Evolutionary conservation across 2,888 invertebrate genomes (phyloP).

Genomic region (Erebia ligea): DNA sequence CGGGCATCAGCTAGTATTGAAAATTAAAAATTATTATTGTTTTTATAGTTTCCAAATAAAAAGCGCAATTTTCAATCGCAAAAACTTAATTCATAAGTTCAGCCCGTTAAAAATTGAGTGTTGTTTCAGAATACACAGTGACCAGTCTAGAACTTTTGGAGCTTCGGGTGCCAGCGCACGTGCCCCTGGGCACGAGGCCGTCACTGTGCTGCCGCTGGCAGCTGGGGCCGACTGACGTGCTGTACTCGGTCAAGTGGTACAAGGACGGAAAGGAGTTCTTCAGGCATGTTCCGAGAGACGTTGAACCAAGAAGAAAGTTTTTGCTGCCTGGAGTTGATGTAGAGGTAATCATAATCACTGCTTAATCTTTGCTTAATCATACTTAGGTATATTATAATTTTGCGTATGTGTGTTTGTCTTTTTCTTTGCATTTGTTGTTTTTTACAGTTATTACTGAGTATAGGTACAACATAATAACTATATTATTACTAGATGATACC

Average conservation of each 20-base stretch:
- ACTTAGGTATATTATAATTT: too few relatives aligned
- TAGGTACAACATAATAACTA: too few relatives aligned
- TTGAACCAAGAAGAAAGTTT: slow-evolving; percentile 91
- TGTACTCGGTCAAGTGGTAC: slow-evolving; percentile 96
- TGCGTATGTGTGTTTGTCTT: too few relatives aligned
- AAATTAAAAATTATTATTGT: too few relatives aligned
- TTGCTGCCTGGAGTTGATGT: slow-evolving; percentile 91
- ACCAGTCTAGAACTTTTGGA: slow-evolving; percentile 87
- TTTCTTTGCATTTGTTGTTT: too few relatives aligned
- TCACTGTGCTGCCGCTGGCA: slow-evolving; percentile 92
- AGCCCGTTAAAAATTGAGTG: slow-evolving; percentile 21
- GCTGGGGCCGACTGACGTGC: slow-evolving; percentile 88
- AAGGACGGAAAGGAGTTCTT: slow-evolving; percentile 95
- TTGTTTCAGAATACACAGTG: slow-evolving; percentile 62
- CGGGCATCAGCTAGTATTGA: too few relatives aligned
- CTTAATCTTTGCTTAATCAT: too few relatives aligned
- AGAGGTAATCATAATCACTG: slow-evolving; percentile 82
- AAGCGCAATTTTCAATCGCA: too few relatives aligned
- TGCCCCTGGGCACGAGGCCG: slow-evolving; percentile 90
- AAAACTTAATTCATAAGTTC: too few relatives aligned
- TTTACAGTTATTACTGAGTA: too few relatives aligned
- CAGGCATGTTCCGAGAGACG: slow-evolving; percentile 92
- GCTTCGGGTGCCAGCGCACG: slow-evolving; percentile 91
- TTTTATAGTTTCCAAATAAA: too few relatives aligned
- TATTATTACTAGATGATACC: too few relatives aligned